phyloP scores from a whole-genome alignment of 2,797 vertebrate species.

The Scomberomorus guttatus region DNA sequence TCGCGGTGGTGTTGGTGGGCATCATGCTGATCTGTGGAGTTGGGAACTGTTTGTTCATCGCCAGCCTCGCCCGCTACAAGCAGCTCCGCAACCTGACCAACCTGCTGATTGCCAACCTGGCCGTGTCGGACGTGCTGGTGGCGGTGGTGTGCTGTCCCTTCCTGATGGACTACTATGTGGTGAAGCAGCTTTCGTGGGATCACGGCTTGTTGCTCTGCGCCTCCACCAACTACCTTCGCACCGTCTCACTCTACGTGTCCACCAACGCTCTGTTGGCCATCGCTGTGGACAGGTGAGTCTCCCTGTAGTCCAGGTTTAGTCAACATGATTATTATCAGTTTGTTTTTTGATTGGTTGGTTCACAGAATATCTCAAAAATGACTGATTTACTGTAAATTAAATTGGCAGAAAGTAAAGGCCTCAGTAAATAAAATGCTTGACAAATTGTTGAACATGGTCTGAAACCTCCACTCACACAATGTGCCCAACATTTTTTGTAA shows the following conservation, averaged over 20 bases:
- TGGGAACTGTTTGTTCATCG: slow-evolving; percentile 94
- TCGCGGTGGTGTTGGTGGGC: slow-evolving; percentile 88
- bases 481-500: no score
- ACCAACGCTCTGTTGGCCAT: slow-evolving; percentile 96
- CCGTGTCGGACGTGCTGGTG: slow-evolving; percentile 95
- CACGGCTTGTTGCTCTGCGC: slow-evolving; percentile 93
- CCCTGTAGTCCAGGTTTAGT: neutral
- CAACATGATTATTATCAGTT: no score
- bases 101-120: slow-evolving; percentile 94
- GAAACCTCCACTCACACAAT: no score
- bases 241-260: slow-evolving; percentile 93
- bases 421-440: no score
- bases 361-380: neutral
- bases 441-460: no score
- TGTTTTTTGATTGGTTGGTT: no score
- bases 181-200: slow-evolving; percentile 93
- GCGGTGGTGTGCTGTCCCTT: slow-evolving; percentile 95
- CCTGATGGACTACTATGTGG: slow-evolving; percentile 96
- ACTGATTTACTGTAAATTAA: no score
- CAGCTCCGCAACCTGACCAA: slow-evolving; percentile 94
- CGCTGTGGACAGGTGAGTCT: slow-evolving; percentile 92
- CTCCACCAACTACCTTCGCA: slow-evolving; percentile 92
- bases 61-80: slow-evolving; percentile 90
- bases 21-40: slow-evolving; percentile 95
- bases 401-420: no score